A percentile compares a stretch with the other conserved stretches of the same genome.
These are phyloP conservation scores for Solenodon paradoxus DNA, from an alignment of 2,113 vertebrate species.

Conservation along the genomic window DNA sequence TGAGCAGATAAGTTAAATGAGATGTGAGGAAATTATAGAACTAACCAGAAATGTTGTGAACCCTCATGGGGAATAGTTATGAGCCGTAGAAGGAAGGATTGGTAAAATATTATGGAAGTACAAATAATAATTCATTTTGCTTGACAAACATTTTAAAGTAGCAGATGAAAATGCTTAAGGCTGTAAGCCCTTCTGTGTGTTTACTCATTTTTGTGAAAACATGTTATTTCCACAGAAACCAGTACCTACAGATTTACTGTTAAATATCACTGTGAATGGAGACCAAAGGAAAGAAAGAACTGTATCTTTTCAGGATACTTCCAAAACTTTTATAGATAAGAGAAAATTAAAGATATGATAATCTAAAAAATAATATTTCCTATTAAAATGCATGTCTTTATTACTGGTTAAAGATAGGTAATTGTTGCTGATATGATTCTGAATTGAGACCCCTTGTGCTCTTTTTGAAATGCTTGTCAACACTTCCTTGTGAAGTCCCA, in stretches of 20 bases:
- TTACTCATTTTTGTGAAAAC: background rate
- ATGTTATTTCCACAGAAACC: conserved; percentile 2
- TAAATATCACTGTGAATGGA: conserved; percentile 18
- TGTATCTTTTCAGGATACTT: background rate
- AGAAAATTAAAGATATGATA: background rate
- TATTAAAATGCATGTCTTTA: conserved; percentile 3
- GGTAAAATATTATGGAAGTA: background rate
- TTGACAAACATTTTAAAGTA: background rate
- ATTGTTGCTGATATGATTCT: background rate
- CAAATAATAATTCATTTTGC: background rate
- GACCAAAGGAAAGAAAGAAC: background rate
- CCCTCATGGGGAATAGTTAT: background rate
- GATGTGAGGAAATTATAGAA: background rate
- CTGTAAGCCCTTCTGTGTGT: background rate
- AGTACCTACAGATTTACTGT: background rate
- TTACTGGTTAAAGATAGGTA: conserved; percentile 27
- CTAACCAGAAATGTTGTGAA: background rate
- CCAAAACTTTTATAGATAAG: background rate
- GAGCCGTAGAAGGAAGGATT: background rate
- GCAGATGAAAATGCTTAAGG: background rate
- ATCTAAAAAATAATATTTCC: background rate
- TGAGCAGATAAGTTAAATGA: background rate
- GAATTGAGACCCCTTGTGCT: background rate
- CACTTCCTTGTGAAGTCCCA: background rate
- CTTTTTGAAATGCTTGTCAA: conserved; percentile 35